These are phyloP conservation scores for Agrilus mali DNA, from an alignment of 2,888 invertebrate genomes.

Conservation along the genomic window DNA sequence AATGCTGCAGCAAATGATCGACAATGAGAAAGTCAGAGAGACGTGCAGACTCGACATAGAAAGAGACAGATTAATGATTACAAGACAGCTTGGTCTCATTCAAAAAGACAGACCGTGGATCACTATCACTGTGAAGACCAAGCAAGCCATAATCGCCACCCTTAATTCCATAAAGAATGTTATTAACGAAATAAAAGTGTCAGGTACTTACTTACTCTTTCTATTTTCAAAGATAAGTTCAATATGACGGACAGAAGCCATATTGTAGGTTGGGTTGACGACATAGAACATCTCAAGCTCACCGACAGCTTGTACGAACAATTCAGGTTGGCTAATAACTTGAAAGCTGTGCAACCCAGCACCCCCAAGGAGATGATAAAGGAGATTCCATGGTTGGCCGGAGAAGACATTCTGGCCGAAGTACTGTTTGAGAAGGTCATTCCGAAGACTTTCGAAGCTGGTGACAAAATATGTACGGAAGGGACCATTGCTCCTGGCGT, in stretches of 20 bases:
- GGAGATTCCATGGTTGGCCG: slow-evolving; percentile 18
- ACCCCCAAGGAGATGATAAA: slow-evolving; percentile 34
- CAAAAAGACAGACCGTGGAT: slow-evolving; percentile 47
- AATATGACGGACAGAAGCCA: not conserved
- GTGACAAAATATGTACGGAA: slow-evolving; percentile 17
- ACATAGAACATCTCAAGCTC: slow-evolving; percentile 41
- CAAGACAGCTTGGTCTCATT: slow-evolving; percentile 39
- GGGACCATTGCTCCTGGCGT: slow-evolving; percentile 30
- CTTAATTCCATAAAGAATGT: slow-evolving; percentile 45
- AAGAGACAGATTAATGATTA: slow-evolving; percentile 33
- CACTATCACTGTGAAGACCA: slow-evolving; percentile 50
- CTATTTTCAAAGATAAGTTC: not conserved
- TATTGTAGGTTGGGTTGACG: slow-evolving; percentile 41
- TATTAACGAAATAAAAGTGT: slow-evolving; percentile 41
- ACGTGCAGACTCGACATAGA: slow-evolving; percentile 11
- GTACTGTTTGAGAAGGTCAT: slow-evolving; percentile 13
- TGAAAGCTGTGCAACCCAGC: slow-evolving; percentile 35
- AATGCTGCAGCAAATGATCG: slow-evolving; percentile 38
- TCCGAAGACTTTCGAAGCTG: slow-evolving; percentile 12
- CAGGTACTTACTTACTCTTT: slow-evolving; percentile 28
- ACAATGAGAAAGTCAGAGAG: slow-evolving; percentile 26
- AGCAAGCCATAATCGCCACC: slow-evolving; percentile 47
- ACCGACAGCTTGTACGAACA: slow-evolving; percentile 41
- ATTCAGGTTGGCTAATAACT: slow-evolving; percentile 29
- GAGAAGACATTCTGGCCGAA: slow-evolving; percentile 11